Percentiles rank a stretch among this genome's conserved stretches.
phyloP scores from a whole-genome alignment of 2,797 vertebrate genomes.

The Uromys caudimaculatus region DNA sequence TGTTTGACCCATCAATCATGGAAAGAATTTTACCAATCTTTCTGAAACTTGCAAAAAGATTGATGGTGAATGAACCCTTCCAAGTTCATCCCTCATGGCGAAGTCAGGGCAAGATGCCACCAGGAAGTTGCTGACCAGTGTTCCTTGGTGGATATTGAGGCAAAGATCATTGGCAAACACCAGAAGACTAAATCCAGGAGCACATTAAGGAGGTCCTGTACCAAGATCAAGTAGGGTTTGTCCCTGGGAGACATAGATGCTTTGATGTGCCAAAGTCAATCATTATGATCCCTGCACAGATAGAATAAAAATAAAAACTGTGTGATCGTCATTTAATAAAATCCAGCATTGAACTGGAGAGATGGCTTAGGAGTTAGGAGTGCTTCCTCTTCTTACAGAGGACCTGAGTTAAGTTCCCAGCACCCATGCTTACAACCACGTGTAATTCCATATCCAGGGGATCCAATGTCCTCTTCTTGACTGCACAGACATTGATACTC shows the following conservation, averaged over 20 bases:
- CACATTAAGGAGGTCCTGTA: background rate
- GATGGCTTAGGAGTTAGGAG: background rate
- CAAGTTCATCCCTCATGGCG: background rate
- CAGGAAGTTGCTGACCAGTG: background rate
- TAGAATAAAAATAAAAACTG: background rate
- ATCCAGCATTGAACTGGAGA: too few species aligned
- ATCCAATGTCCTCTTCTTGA: background rate
- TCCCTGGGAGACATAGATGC: background rate
- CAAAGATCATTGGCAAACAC: background rate
- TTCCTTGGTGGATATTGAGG: background rate
- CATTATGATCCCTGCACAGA: too few species aligned
- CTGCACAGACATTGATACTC: background rate
- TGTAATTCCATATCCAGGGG: background rate
- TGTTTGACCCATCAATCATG: background rate
- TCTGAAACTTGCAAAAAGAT: background rate
- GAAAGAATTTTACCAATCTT: background rate
- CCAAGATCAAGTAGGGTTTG: background rate
- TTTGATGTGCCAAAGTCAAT: background rate
- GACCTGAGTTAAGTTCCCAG: background rate
- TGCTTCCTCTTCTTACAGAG: background rate
- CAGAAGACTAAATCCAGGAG: background rate
- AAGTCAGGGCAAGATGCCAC: background rate
- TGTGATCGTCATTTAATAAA: background rate
- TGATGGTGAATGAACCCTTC: background rate
- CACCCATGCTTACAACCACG: background rate